Base-by-base conservation (phyloP, 2,888 invertebrate genomes). In the Nemotelus nigrinus region DNA sequence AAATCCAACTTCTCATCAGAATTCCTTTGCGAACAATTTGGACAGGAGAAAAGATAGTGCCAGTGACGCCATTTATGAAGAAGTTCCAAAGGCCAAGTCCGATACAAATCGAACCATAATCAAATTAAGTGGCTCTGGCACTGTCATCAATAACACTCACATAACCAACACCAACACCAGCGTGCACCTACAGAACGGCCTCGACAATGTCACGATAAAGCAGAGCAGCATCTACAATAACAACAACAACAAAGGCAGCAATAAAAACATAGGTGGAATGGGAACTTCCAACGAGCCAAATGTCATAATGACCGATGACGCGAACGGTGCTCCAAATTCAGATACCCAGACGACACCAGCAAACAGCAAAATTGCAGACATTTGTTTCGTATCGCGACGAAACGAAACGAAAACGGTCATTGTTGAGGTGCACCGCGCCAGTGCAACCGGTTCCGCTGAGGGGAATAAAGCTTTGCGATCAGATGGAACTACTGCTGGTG, bases 401-500 rank as follows among this genome's bases (percentile, higher is more conserved):
- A 86, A 84, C 74, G 89, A 90, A 81, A 89, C 87, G 79, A 93
- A 93, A 85, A 92, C 92, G 41, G 91, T 93, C 78, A 91, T 92
- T 44, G 94, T 93, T 6, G 94, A 94, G 85, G 93, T 94, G n/a
- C 94, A 94, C 84, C 89, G 90, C 82, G 89, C 87, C 82, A 87
- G 88, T 47, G 8, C 64, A 63, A 43, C 75, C 8, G 53, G 53
- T 10, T 25, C n/a, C 48, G 25, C 53, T 7, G 44, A 10, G 47
- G 67, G 39, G 25, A 47, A 65, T 45, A 65, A 10, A 7, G 43
- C 7, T 5, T 3, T 57, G 10, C 57, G n/a, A 10, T 39, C 39
- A 5, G 63, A 63, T 3, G 25, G 53, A 39, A 53, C 68, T n/a
- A 4, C 25, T 53, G 8, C 43, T 7, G 39, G 47, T 39, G 53